A percentile compares a stretch with the other conserved stretches of the same genome.
Conservation (phyloP, 2,113 vertebrate species). For the Ibidorhyncha struthersii region DNA sequence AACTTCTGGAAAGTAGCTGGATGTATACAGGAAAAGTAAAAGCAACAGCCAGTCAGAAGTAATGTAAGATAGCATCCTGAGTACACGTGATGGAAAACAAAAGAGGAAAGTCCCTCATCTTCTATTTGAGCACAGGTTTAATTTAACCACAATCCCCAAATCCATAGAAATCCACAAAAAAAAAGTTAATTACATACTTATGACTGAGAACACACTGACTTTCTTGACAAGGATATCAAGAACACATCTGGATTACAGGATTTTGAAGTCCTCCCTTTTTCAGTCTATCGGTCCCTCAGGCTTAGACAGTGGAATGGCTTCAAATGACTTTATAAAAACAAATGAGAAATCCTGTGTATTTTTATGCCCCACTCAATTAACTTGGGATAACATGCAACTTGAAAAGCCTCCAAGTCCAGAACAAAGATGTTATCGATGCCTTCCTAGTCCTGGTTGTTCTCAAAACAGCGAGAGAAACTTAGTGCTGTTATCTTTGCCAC, state of each 20-base stretch:
- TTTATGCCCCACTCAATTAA: background rate
- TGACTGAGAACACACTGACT: background rate
- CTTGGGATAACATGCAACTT: background rate
- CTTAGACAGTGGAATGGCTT: background rate
- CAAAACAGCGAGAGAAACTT: background rate
- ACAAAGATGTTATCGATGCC: background rate
- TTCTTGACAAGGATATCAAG: background rate
- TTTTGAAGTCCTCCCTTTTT: background rate
- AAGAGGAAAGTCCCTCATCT: background rate
- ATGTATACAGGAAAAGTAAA: background rate
- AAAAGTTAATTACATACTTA: background rate
- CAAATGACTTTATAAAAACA: background rate
- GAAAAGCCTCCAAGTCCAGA: background rate
- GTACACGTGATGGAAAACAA: background rate
- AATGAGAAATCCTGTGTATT: background rate
- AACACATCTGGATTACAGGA: background rate
- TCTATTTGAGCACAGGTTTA: background rate
- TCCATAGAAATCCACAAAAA: background rate
- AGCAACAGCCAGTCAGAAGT: background rate
- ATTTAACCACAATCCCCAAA: background rate
- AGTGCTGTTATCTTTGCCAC: slow-evolving; percentile 14
- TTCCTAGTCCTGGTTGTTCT: background rate
- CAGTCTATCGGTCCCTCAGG: background rate
- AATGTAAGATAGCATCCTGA: background rate
- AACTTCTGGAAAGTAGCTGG: background rate